Evolutionary conservation across 2,888 invertebrate species (phyloP).

Genomic region (Limnephilus auricula): DNA sequence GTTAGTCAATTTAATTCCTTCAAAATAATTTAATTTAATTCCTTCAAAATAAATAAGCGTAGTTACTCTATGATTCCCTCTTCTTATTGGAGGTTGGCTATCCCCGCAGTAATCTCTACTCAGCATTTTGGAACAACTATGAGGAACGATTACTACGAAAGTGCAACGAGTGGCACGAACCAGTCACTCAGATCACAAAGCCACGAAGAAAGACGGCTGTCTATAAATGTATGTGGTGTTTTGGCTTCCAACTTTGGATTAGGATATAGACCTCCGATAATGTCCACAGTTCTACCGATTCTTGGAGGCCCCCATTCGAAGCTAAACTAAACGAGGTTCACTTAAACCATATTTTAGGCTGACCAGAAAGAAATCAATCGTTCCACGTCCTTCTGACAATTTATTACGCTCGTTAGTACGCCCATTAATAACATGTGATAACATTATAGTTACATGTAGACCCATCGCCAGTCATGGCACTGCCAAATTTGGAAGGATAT

Average conservation of each 20-base stretch:
- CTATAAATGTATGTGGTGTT: neutral
- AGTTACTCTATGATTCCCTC: too few relatives aligned
- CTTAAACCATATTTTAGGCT: neutral
- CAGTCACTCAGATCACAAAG: too few relatives aligned
- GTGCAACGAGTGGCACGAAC: too few relatives aligned
- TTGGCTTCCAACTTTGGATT: neutral
- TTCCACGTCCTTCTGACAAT: neutral
- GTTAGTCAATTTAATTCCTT: too few relatives aligned
- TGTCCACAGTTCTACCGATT: neutral
- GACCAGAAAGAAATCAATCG: neutral
- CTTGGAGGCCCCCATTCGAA: neutral
- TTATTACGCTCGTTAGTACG: neutral
- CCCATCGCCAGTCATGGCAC: neutral
- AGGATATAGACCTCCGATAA: neutral
- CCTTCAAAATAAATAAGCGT: too few relatives aligned
- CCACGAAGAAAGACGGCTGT: too few relatives aligned
- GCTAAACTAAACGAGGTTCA: neutral
- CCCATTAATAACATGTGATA: neutral
- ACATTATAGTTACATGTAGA: neutral
- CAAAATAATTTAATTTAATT: too few relatives aligned
- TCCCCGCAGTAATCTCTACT: too few relatives aligned
- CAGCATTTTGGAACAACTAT: too few relatives aligned
- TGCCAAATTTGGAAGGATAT: neutral
- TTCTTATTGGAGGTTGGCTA: too few relatives aligned
- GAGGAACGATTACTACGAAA: too few relatives aligned